phyloP scores from a whole-genome alignment of 2,113 vertebrate genomes.

The Etheostoma spectabile region DNA sequence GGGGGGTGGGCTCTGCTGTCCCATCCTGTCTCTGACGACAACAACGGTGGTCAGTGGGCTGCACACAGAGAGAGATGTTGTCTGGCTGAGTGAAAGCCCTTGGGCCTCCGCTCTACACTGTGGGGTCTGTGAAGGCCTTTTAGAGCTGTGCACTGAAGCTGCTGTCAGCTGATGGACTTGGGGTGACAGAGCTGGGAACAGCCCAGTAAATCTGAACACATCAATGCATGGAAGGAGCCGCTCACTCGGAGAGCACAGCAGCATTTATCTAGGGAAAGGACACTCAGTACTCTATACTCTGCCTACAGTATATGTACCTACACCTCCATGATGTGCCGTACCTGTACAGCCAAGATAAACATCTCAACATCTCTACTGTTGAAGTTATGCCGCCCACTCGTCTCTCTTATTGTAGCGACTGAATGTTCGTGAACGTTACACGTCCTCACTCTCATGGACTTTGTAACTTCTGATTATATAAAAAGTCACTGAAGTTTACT shows the following conservation, averaged over 20 bases:
- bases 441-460: slow-evolving; percentile 43
- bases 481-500: slow-evolving; percentile 37
- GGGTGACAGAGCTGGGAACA: slow-evolving; percentile 59
- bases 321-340: slow-evolving; percentile 8
- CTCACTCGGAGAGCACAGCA: slow-evolving; percentile 1
- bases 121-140: slow-evolving; percentile 56
- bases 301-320: not conserved
- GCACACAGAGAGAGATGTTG: slow-evolving; percentile 60
- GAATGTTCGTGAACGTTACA: slow-evolving; percentile 34
- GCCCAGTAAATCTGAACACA: slow-evolving; percentile 51
- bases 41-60: slow-evolving; percentile 54
- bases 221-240: slow-evolving; percentile 39
- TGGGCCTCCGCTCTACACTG: slow-evolving; percentile 42
- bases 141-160: slow-evolving; percentile 43
- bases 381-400: slow-evolving; percentile 2
- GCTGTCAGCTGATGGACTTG: slow-evolving; percentile 55
- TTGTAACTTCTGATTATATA: slow-evolving; percentile 32
- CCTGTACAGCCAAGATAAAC: slow-evolving; percentile 41
- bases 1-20: slow-evolving; percentile 20
- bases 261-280: slow-evolving; percentile 30
- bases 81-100: slow-evolving; percentile 60
- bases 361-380: not conserved
- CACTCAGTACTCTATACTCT: not conserved
- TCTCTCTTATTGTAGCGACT: slow-evolving; percentile 9
- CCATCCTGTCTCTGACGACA: slow-evolving; percentile 44